Evolutionary conservation across 2,113 vertebrate genomes (phyloP).

Genomic region (Lepus europaeus): DNA sequence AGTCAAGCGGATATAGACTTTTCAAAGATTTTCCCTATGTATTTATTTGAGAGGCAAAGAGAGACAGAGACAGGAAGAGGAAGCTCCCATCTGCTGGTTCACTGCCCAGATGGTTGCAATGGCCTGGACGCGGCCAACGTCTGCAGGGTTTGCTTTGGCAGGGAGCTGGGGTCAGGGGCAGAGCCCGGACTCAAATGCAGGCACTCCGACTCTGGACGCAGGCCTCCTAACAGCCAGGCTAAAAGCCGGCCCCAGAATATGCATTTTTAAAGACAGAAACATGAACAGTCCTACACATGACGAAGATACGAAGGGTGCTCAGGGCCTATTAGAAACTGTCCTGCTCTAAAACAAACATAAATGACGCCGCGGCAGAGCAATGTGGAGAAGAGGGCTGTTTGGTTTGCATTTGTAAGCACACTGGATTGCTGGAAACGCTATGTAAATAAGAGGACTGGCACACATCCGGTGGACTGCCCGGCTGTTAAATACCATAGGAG

Average conservation of each 20-base stretch:
- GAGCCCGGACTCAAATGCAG: no score
- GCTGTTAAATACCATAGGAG: conserved; percentile 29
- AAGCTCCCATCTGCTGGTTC: no score
- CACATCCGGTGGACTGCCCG: not conserved
- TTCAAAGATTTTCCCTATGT: no score
- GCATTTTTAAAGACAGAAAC: conserved; percentile 38
- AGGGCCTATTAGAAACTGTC: conserved; percentile 10
- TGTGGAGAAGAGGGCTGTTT: not conserved
- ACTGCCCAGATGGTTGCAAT: no score
- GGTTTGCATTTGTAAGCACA: not conserved
- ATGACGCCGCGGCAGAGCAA: not conserved
- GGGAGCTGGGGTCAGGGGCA: no score
- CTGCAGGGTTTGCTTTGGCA: no score
- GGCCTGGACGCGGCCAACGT: no score
- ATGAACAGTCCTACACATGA: not conserved
- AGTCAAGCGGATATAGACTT: not conserved
- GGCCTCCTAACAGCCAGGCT: no score
- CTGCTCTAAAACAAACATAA: conserved; percentile 36
- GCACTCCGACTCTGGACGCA: no score
- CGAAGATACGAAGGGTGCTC: not conserved
- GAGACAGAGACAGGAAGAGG: no score
- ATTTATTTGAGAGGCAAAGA: no score
- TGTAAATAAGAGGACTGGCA: not conserved
- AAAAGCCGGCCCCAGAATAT: not conserved
- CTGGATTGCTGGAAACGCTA: not conserved